phyloP scores from a whole-genome alignment of 2,888 invertebrate genomes.

The Ephialtes manifestator region DNA sequence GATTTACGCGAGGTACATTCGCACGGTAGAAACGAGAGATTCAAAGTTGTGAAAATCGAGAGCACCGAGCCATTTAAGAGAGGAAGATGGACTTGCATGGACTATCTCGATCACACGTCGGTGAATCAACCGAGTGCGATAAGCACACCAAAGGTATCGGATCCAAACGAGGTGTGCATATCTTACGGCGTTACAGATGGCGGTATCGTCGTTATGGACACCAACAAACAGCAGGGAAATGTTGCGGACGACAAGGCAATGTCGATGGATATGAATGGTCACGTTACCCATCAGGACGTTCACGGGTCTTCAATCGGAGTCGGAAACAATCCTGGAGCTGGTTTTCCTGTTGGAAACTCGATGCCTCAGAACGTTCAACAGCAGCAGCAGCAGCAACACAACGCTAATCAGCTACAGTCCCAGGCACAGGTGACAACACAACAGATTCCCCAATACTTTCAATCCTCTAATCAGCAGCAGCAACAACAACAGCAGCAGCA shows the following conservation, averaged over 20 bases:
- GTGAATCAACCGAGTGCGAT: constrained; percentile 83
- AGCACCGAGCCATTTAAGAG: constrained; percentile 97
- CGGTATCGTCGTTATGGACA: constrained; percentile 81
- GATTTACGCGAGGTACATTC: constrained; percentile 90
- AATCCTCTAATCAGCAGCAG: constrained; percentile 75
- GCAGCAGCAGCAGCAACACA: constrained; percentile 83
- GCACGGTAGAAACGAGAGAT: constrained; percentile 92
- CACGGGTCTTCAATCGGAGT: constrained; percentile 75
- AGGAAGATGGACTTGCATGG: constrained; percentile 98
- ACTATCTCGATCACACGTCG: constrained; percentile 95
- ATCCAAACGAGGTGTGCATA: constrained; percentile 85
- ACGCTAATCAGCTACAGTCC: constrained; percentile 86
- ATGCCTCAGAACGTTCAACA: constrained; percentile 87
- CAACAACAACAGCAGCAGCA: constrained; percentile 76
- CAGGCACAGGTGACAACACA: constrained; percentile 86
- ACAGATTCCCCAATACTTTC: constrained; percentile 79
- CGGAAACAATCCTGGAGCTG: constrained; percentile 78
- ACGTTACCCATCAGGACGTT: constrained; percentile 79
- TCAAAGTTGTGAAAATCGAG: constrained; percentile 98
- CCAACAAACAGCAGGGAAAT: constrained; percentile 75
- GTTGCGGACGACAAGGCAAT: constrained; percentile 78
- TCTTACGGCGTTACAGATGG: constrained; percentile 84
- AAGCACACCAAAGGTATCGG: constrained; percentile 81
- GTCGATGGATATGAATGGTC: constrained; percentile 81
- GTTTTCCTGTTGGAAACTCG: constrained; percentile 77